Conservation (phyloP, 2,113 vertebrate genomes). For the Globicephala melas region DNA sequence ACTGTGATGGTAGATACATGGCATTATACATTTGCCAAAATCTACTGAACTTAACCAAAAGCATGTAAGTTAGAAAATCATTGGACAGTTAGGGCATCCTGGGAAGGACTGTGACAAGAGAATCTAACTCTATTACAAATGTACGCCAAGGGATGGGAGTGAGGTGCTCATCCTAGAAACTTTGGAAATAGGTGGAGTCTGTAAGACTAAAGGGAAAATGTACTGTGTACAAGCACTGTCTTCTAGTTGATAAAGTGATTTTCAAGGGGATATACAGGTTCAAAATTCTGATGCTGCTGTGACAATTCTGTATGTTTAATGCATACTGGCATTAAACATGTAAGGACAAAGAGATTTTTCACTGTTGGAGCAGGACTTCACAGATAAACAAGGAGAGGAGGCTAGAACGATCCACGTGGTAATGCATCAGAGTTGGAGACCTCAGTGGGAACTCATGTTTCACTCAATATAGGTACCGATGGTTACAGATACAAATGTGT, state of each 20-base stretch:
- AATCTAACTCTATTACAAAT: neutral
- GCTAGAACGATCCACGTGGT: neutral
- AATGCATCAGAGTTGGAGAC: neutral
- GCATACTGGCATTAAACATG: neutral
- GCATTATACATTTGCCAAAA: neutral
- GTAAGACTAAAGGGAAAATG: neutral
- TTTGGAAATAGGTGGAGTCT: neutral
- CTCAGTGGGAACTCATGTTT: neutral
- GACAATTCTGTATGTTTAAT: too few relatives aligned
- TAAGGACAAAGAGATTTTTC: neutral
- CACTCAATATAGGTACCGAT: neutral
- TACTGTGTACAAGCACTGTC: neutral
- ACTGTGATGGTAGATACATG: too few relatives aligned
- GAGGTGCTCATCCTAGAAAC: neutral
- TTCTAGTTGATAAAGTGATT: neutral
- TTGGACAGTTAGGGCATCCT: neutral
- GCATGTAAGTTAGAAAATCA: neutral
- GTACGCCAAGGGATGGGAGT: accelerated
- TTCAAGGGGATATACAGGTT: neutral
- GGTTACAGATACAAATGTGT: neutral
- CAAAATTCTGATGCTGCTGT: neutral
- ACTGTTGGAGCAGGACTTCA: neutral
- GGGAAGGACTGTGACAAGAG: neutral
- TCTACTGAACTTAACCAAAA: neutral
- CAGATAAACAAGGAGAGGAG: neutral